Conservation (phyloP, 2,888 invertebrate genomes). For the Nowickia ferox region DNA sequence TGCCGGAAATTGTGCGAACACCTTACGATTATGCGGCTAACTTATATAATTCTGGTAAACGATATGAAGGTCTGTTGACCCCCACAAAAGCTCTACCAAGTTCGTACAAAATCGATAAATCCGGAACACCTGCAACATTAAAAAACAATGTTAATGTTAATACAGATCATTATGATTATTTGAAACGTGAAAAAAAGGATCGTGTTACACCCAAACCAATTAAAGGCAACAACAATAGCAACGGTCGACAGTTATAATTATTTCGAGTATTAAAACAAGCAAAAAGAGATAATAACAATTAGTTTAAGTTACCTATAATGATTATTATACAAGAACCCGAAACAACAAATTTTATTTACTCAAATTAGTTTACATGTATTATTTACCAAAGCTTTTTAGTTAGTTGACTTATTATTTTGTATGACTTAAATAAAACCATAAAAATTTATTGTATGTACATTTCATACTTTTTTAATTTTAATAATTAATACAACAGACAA, state of each 20-base stretch:
- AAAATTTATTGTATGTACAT: conserved; percentile 45
- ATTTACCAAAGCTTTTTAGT: conserved; percentile 60
- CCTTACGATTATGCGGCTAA: conserved; percentile 79
- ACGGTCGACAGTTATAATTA: conserved; percentile 62
- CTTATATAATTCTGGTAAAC: conserved; percentile 80
- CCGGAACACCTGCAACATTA: conserved; percentile 65
- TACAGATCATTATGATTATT: conserved; percentile 75
- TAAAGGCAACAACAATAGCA: conserved; percentile 50
- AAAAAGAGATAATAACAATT: background rate
- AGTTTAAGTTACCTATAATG: conserved; percentile 46
- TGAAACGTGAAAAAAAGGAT: conserved; percentile 78
- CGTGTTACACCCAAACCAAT: conserved; percentile 74
- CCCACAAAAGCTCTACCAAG: conserved; percentile 63
- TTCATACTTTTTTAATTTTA: background rate
- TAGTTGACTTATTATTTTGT: conserved; percentile 59
- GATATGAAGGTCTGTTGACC: conserved; percentile 72
- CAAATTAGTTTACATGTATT: conserved; percentile 64
- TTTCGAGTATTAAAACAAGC: background rate
- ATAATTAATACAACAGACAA: too few relatives aligned
- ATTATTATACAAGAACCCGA: conserved; percentile 23
- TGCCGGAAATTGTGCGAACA: conserved; percentile 87
- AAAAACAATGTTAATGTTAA: conserved; percentile 61
- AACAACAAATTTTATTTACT: conserved; percentile 66
- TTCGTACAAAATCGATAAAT: conserved; percentile 72
- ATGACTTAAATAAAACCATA: conserved; percentile 31